Conservation (phyloP, 1,140 invertebrate genomes). For the Gyrodactylus salaris region DNA sequence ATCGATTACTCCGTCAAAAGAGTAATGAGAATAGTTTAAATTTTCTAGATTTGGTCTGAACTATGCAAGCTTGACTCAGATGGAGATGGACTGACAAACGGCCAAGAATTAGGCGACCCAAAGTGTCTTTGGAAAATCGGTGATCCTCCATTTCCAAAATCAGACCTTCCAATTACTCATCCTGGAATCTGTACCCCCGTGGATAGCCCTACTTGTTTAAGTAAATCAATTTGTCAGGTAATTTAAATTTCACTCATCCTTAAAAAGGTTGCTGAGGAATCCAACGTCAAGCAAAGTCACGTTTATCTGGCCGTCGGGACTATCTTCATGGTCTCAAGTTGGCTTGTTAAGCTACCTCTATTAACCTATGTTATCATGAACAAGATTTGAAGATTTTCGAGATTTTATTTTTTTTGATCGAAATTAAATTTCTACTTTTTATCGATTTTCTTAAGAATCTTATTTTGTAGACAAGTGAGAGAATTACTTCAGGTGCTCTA, state of each 20-base stretch:
- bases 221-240: background rate
- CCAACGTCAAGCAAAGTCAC: background rate
- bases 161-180: background rate
- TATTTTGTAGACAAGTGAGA: background rate
- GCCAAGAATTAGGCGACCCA: constrained; percentile 12
- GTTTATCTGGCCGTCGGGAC: background rate
- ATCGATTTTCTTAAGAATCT: too few species aligned
- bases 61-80: constrained; percentile 12
- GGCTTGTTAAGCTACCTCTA: background rate
- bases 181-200: constrained; percentile 1
- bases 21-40: background rate
- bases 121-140: constrained; percentile 10
- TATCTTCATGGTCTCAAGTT: background rate
- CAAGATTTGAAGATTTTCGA: background rate
- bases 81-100: constrained; percentile 12
- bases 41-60: background rate
- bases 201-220: background rate
- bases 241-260: background rate
- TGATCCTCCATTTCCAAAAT: background rate
- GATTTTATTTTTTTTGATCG: too few species aligned
- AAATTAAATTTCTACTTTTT: too few species aligned
- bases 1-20: background rate
- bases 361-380: background rate
- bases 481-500: too few species aligned
- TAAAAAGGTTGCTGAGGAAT: background rate